A percentile compares a stretch with the other conserved stretches of the same genome.
Conservation (phyloP, 2,797 vertebrate genomes). For the Pipistrellus kuhlii region DNA sequence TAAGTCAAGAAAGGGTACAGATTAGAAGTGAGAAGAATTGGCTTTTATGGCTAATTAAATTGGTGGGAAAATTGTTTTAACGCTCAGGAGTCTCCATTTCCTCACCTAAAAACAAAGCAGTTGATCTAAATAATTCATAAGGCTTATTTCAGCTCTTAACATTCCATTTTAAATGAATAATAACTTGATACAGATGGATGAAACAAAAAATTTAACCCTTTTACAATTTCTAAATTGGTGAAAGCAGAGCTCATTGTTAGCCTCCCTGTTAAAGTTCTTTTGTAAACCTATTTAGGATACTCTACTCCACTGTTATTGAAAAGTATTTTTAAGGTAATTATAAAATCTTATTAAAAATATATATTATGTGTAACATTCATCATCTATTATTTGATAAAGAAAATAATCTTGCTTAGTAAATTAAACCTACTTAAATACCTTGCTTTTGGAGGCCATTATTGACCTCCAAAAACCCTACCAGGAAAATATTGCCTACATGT, state of each 20-base stretch:
- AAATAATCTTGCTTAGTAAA: conserved; percentile 24
- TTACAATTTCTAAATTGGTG: conserved; percentile 18
- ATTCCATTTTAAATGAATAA: conserved; percentile 43
- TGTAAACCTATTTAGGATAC: background rate
- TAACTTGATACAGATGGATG: background rate
- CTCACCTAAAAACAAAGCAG: conserved; percentile 1
- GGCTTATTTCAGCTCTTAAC: background rate
- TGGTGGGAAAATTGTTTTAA: conserved; percentile 12
- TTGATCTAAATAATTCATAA: conserved; percentile 26
- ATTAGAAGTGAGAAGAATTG: background rate
- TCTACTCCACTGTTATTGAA: background rate
- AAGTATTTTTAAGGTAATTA: conserved; percentile 40
- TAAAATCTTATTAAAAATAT: conserved; percentile 52
- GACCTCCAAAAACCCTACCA: conserved; percentile 10
- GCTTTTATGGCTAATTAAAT: conserved; percentile 26
- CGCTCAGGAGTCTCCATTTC: background rate
- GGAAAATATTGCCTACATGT: background rate
- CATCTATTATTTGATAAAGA: conserved; percentile 33
- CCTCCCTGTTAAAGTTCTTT: background rate
- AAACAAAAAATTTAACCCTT: conserved; percentile 1
- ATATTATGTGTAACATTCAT: background rate
- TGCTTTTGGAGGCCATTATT: background rate
- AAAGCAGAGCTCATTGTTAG: conserved; percentile 5
- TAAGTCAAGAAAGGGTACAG: background rate
- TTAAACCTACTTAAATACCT: conserved; percentile 6